These are phyloP conservation scores for Hippopotamyrus pictus DNA, from an alignment of 2,797 vertebrate species.

Conservation along the genomic window DNA sequence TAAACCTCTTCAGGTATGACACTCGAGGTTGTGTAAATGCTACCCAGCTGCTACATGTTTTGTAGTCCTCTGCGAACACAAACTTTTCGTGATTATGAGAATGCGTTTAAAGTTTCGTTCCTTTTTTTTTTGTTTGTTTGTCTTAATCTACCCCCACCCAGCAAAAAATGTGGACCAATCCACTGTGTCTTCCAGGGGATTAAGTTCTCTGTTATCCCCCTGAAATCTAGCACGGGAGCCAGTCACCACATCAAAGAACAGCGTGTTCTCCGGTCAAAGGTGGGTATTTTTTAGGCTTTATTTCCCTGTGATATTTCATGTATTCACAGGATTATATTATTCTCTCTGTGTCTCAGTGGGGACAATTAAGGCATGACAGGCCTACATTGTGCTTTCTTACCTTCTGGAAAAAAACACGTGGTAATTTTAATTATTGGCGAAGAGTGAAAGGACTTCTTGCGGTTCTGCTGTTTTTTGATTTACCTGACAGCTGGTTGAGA, in stretches of 20 bases:
- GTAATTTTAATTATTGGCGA: constrained; percentile 60
- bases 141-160: background rate
- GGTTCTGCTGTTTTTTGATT: constrained; percentile 56
- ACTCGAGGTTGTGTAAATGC: background rate
- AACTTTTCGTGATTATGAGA: background rate
- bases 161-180: background rate
- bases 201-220: background rate
- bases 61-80: background rate
- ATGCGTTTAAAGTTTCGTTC: background rate
- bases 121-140: background rate
- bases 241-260: constrained; percentile 18
- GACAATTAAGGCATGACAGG: constrained; percentile 69
- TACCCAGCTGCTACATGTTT: background rate
- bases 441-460: constrained; percentile 46
- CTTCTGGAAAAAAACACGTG: constrained; percentile 61
- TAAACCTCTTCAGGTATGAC: background rate
- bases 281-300: constrained; percentile 32
- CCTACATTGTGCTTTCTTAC: constrained; percentile 60
- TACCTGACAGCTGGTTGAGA: constrained; percentile 54
- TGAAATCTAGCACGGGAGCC: background rate
- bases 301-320: constrained; percentile 40
- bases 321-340: constrained; percentile 45
- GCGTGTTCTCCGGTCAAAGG: constrained; percentile 34
- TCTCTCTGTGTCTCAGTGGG: constrained; percentile 49
- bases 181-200: constrained; percentile 3